phyloP scores from a whole-genome alignment of 2,113 vertebrate species.

The Ammodytes dubius region DNA sequence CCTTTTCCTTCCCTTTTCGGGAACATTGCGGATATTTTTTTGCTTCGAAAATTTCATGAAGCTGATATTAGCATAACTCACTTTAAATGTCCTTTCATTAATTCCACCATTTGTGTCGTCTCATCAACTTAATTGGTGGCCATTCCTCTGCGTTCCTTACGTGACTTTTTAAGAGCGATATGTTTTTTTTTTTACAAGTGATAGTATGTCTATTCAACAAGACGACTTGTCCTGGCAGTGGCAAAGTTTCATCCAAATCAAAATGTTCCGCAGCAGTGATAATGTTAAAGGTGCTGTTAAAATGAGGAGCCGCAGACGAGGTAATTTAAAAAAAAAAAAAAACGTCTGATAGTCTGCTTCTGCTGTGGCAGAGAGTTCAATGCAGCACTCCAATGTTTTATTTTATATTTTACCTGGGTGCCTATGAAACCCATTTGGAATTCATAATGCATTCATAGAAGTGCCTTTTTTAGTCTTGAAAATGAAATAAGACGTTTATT shows the following conservation, averaged over 20 bases:
- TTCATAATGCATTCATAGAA: neutral
- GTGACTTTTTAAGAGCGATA: constrained; percentile 8
- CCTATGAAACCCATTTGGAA: neutral
- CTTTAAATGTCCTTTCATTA: neutral
- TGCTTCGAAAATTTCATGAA: neutral
- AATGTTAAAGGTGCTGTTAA: constrained; percentile 14
- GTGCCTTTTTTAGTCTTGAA: neutral
- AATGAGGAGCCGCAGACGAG: constrained; percentile 2
- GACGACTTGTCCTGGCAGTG: neutral
- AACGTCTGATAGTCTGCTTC: neutral
- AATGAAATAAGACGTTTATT: neutral
- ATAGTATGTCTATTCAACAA: constrained; percentile 1
- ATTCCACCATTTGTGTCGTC: neutral
- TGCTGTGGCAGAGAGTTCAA: constrained; percentile 9
- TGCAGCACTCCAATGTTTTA: neutral
- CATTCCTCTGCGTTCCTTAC: constrained; percentile 2
- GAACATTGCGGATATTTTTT: neutral
- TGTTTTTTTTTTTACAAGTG: constrained; percentile 24
- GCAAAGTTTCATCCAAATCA: constrained; percentile 11
- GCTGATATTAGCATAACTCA: neutral
- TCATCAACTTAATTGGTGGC: constrained; percentile 39
- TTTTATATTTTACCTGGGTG: neutral
- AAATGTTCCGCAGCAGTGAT: constrained; percentile 2
- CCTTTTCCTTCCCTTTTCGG: neutral
- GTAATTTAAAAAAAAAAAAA: neutral